A percentile compares a stretch with the other conserved stretches of the same genome.
Conservation (phyloP, 2,888 invertebrate species). For the Rhabditoides inermis region DNA sequence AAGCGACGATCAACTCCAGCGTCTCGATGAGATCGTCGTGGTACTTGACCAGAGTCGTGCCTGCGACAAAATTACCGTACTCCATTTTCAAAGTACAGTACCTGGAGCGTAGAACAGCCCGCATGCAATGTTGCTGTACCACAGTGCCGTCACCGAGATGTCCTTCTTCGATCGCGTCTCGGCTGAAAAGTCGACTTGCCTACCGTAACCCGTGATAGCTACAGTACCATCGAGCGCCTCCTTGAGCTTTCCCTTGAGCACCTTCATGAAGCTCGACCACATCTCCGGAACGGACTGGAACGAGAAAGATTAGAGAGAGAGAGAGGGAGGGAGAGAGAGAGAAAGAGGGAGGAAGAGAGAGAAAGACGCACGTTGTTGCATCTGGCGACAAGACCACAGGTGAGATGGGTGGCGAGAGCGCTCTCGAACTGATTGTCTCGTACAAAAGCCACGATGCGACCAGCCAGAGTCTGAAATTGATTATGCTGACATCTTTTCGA, state of each 20-base stretch:
- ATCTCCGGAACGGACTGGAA: conserved; percentile 5
- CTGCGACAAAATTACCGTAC: neutral
- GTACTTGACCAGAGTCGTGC: conserved; percentile 15
- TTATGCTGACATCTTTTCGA: too few relatives aligned
- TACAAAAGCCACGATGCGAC: conserved; percentile 12
- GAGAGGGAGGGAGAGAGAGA: too few relatives aligned
- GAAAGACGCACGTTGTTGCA: too few relatives aligned
- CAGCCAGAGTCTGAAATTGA: conserved; percentile 12
- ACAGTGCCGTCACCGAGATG: conserved; percentile 13
- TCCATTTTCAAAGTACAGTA: neutral
- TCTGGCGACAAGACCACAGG: conserved; percentile 9
- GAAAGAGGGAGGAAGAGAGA: too few relatives aligned
- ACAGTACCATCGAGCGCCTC: conserved; percentile 17
- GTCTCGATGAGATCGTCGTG: conserved; percentile 15
- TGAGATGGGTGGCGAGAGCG: conserved; percentile 13
- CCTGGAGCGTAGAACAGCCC: conserved; percentile 5
- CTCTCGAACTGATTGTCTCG: conserved; percentile 13
- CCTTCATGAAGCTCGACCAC: conserved; percentile 12
- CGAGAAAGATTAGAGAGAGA: too few relatives aligned
- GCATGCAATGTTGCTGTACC: conserved; percentile 13
- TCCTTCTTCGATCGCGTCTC: conserved; percentile 11
- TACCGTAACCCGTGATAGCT: too few relatives aligned
- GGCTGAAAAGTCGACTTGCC: conserved; percentile 8
- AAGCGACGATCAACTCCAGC: conserved; percentile 10
- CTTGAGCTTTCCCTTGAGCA: conserved; percentile 12